Conservation (phyloP, 2,113 vertebrate genomes). For the Proterorhinus semilunaris region DNA sequence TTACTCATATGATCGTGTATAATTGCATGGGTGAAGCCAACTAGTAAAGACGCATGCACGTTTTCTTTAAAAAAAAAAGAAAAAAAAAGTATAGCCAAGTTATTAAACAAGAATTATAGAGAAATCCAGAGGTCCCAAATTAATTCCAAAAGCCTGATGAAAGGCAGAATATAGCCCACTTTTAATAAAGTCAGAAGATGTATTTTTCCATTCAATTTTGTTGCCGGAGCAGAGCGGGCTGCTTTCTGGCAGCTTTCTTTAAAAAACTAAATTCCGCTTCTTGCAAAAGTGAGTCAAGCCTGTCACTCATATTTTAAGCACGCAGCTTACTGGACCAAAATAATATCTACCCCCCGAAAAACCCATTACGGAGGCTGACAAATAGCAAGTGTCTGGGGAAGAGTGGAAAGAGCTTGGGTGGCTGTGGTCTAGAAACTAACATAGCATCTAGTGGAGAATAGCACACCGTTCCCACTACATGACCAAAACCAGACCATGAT, state of each 20-base stretch:
- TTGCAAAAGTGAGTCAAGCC: slow-evolving; percentile 72
- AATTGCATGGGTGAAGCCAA: too few species aligned
- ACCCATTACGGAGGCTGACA: slow-evolving; percentile 77
- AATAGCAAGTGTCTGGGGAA: slow-evolving; percentile 65
- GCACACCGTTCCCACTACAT: slow-evolving; percentile 42
- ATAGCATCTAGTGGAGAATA: slow-evolving; percentile 31
- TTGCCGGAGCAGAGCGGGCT: slow-evolving; percentile 47
- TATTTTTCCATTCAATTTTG: slow-evolving; percentile 31
- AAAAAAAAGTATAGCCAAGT: not conserved
- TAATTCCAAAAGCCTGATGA: not conserved
- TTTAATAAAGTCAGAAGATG: slow-evolving; percentile 53
- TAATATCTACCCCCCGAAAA: slow-evolving; percentile 76
- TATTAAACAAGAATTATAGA: not conserved
- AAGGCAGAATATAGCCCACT: not conserved
- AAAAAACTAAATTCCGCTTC: slow-evolving; percentile 66
- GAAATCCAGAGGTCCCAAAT: not conserved
- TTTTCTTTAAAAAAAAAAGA: too few species aligned
- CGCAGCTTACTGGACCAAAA: slow-evolving; percentile 81
- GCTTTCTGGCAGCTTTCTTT: slow-evolving; percentile 56
- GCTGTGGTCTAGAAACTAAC: slow-evolving; percentile 36
- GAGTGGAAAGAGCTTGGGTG: slow-evolving; percentile 42
- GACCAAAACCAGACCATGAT: slow-evolving; percentile 13
- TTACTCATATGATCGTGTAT: too few species aligned
- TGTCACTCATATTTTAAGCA: slow-evolving; percentile 80
- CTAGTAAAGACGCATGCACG: too few species aligned